Evolutionary conservation across 2,888 invertebrate genomes (phyloP).

Genomic region (Danaus chrysippus): DNA sequence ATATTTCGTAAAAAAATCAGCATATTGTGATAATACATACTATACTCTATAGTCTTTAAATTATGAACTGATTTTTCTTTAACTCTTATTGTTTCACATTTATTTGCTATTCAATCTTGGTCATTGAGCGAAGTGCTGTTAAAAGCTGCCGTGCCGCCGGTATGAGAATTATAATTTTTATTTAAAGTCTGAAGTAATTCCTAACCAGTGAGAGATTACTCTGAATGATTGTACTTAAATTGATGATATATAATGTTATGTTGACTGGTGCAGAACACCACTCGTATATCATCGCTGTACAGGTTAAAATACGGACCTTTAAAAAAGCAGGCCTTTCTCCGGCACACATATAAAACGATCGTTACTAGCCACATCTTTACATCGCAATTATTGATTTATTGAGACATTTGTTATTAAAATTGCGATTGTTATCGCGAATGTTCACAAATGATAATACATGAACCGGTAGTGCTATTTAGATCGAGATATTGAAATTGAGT

Average conservation of each 20-base stretch:
- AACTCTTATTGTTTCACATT: too few relatives aligned
- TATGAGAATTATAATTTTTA: background rate
- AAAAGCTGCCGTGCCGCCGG: too few relatives aligned
- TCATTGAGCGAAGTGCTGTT: too few relatives aligned
- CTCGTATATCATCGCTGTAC: slow-evolving; percentile 24
- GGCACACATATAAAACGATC: slow-evolving; percentile 20
- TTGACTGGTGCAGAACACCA: slow-evolving; percentile 17
- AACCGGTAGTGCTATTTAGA: too few relatives aligned
- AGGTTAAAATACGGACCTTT: slow-evolving; percentile 27
- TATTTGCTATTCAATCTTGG: too few relatives aligned
- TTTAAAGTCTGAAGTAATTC: slow-evolving; percentile 9
- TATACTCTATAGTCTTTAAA: too few relatives aligned
- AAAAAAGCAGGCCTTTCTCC: slow-evolving; percentile 26
- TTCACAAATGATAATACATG: too few relatives aligned
- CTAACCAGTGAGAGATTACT: slow-evolving; percentile 26
- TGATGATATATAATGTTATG: slow-evolving; percentile 29
- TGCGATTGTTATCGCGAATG: slow-evolving; percentile 36
- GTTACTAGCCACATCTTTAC: slow-evolving; percentile 23
- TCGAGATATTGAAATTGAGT: too few relatives aligned
- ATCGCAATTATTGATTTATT: slow-evolving; percentile 7
- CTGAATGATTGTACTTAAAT: slow-evolving; percentile 27
- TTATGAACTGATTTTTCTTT: too few relatives aligned
- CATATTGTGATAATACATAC: too few relatives aligned
- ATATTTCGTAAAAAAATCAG: too few relatives aligned
- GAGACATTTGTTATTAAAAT: slow-evolving; percentile 21